phyloP scores from a whole-genome alignment of 1,140 invertebrate species.

The Lordiphosa mommai region DNA sequence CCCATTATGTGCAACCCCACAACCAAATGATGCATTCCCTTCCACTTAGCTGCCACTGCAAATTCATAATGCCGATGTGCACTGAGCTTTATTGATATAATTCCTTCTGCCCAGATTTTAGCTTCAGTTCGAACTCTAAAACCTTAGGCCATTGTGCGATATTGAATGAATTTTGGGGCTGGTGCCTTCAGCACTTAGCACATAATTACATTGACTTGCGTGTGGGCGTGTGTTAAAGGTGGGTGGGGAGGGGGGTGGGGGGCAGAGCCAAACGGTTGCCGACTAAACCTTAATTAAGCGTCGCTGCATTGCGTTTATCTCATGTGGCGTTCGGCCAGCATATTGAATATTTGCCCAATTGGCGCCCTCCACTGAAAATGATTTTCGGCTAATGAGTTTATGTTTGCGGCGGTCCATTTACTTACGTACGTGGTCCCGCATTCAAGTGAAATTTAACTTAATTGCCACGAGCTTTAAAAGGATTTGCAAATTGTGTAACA shows the following conservation, averaged over 20 bases:
- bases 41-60: no score
- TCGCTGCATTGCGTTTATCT: constrained; percentile 34
- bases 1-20: no score
- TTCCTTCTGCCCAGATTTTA: no score
- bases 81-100: no score
- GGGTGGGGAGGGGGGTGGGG: not conserved
- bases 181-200: constrained; percentile 30
- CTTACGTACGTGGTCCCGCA: not conserved
- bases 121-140: not conserved
- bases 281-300: constrained; percentile 47
- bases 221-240: not conserved
- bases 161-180: constrained; percentile 27
- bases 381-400: constrained; percentile 44
- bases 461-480: not conserved
- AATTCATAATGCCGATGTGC: no score
- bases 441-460: not conserved
- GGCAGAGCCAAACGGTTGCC: not conserved
- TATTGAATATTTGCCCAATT: constrained; percentile 47
- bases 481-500: no score
- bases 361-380: constrained; percentile 8
- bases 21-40: no score
- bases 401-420: constrained; percentile 24
- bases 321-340: constrained; percentile 20
- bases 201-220: constrained; percentile 44
- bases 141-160: constrained; percentile 11